Evolutionary conservation across 2,113 vertebrate genomes (phyloP), one percentile per base, ranked within the genome.

Genomic region (Triplophysa rosa): DNA sequence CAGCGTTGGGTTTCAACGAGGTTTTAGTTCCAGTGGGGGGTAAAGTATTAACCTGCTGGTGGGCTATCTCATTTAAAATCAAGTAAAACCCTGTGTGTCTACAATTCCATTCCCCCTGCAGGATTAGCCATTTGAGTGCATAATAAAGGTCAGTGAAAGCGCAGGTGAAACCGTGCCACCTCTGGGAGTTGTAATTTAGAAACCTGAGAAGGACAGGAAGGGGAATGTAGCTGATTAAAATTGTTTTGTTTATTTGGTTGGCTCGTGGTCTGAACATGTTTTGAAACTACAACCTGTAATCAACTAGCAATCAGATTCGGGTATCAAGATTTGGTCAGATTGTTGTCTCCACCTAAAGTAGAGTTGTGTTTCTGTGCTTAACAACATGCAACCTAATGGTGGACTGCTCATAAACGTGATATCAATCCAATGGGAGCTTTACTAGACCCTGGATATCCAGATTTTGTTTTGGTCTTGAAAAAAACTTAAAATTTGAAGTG

Each of bases 61-160:
- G 64, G 68, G 75, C 79, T 84, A 84, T 87, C 85, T 87, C 63
- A 84, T 86, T 83, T 88, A 56, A 84, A 88, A 88, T 88, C 85
- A 63, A 80, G 71, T 83, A 86, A 88, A 84, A 78, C 85, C 84
- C 82, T 72, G 70, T 79, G 79, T 76, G 82, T 85, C 80, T 69
- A 40, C 79, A 47, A 80, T 84, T 84, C 73, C 79, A 85, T 86
- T 88, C 78, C 81, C 83, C 78, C 81, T 66, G 67, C 73, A 80
- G 85, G 85, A 88, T 88, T 87, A 88, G 83, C 79, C 75, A 81
- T 88, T 84, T 85, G 72, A 87, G 84, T 83, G 84, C 78, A 87
- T 86, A 85, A 86, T 84, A 85, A 86, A 85, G 87, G 87, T 87
- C 84, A 83, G 61, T 70, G 69, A 61, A 52, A 82, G 64, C 75